Evolutionary conservation across 1,140 invertebrate genomes (phyloP).

Genomic region (Gonioctena quinquepunctata): DNA sequence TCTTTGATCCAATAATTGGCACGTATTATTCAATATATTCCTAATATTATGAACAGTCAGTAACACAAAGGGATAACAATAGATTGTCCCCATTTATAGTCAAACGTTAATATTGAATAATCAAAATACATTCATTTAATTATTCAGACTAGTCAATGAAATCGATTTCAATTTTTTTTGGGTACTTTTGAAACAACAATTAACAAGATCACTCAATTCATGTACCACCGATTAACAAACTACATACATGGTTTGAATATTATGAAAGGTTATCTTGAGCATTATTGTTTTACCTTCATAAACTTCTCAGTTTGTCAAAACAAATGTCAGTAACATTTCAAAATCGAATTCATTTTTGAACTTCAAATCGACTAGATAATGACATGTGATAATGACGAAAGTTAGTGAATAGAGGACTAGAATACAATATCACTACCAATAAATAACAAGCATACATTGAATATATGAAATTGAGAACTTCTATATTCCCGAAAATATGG

Average conservation of each 20-base stretch:
- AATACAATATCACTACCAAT: conserved; percentile 34
- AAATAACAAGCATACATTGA: conserved; percentile 27
- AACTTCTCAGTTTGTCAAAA: too few relatives aligned
- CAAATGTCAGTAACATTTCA: neutral
- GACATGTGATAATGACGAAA: conserved; percentile 23
- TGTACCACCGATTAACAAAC: too few relatives aligned
- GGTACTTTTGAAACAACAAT: neutral
- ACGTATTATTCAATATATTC: conserved; percentile 17
- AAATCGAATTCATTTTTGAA: neutral
- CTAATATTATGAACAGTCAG: conserved; percentile 30
- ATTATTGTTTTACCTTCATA: too few relatives aligned
- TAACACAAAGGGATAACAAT: conserved; percentile 46
- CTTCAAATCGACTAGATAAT: conserved; percentile 5
- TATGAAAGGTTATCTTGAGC: too few relatives aligned
- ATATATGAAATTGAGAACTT: neutral
- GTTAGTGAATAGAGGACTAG: conserved; percentile 34
- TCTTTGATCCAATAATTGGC: conserved; percentile 36
- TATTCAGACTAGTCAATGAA: neutral
- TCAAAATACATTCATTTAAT: conserved; percentile 23
- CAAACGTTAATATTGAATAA: conserved; percentile 38
- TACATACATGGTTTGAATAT: too few relatives aligned
- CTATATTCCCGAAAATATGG: neutral
- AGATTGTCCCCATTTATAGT: conserved; percentile 53
- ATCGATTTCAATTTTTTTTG: neutral
- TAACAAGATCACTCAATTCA: too few relatives aligned